These are phyloP conservation scores for Potamilus streckersoni DNA, from an alignment of 1,140 invertebrate species.

Conservation along the genomic window DNA sequence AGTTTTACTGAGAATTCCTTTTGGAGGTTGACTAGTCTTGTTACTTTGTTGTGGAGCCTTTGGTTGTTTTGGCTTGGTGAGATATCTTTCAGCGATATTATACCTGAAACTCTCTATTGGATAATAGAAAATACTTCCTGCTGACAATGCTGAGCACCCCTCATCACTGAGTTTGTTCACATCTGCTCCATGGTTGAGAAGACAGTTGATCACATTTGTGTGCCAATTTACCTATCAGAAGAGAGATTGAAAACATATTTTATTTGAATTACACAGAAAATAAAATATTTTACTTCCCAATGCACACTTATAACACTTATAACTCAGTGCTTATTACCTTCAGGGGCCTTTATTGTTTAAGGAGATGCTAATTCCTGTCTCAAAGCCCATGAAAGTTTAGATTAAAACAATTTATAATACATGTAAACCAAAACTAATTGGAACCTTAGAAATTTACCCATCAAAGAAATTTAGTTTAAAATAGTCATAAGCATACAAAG, in stretches of 20 bases:
- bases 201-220: conserved; percentile 59
- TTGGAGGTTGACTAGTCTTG: conserved; percentile 3
- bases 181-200: conserved; percentile 66
- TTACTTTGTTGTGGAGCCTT: conserved; percentile 29
- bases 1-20: background rate
- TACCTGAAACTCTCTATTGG: conserved; percentile 58
- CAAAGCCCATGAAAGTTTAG: no score
- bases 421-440: no score
- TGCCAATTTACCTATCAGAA: conserved; percentile 61
- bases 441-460: no score
- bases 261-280: background rate
- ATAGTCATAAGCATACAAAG: no score
- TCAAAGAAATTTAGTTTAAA: no score
- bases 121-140: conserved; percentile 64
- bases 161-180: conserved; percentile 67
- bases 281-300: no score
- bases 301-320: no score
- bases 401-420: no score
- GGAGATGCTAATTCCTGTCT: no score
- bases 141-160: conserved; percentile 63
- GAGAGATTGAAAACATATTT: conserved; percentile 2
- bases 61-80: conserved; percentile 41
- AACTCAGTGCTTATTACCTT: no score
- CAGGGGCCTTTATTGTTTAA: no score
- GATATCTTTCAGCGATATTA: conserved; percentile 62